These are phyloP conservation scores for Pseudotriccus pelzelni DNA, from an alignment of 2,797 vertebrate genomes.

Conservation along the genomic window DNA sequence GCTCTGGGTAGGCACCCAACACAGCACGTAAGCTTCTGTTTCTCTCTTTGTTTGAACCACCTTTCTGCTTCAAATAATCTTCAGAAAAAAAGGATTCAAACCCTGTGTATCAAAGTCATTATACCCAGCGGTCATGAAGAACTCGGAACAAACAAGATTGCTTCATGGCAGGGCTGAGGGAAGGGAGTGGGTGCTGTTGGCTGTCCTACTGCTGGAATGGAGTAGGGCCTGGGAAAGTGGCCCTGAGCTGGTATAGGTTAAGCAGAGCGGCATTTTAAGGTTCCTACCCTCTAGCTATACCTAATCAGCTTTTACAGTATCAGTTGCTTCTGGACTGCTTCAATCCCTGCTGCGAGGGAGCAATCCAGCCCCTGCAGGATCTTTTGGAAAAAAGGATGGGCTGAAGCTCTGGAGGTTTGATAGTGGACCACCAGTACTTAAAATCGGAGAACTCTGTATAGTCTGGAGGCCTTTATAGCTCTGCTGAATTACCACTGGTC, in stretches of 20 bases:
- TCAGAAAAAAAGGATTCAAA: neutral
- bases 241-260: neutral
- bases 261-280: neutral
- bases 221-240: neutral
- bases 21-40: neutral
- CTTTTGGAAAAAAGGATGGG: neutral
- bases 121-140: neutral
- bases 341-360: neutral
- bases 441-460: neutral
- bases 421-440: neutral
- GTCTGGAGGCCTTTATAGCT: neutral
- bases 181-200: neutral
- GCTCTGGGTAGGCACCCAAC: neutral
- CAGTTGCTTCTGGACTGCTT: neutral
- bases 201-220: neutral
- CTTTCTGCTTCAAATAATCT: neutral
- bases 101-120: neutral
- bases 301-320: neutral
- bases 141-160: neutral
- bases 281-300: neutral
- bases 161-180: neutral
- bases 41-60: neutral
- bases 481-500: neutral
- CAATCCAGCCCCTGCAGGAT: neutral
- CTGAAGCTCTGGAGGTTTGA: neutral